Conservation (phyloP, 2,113 vertebrate genomes). For the Callipepla squamata region DNA sequence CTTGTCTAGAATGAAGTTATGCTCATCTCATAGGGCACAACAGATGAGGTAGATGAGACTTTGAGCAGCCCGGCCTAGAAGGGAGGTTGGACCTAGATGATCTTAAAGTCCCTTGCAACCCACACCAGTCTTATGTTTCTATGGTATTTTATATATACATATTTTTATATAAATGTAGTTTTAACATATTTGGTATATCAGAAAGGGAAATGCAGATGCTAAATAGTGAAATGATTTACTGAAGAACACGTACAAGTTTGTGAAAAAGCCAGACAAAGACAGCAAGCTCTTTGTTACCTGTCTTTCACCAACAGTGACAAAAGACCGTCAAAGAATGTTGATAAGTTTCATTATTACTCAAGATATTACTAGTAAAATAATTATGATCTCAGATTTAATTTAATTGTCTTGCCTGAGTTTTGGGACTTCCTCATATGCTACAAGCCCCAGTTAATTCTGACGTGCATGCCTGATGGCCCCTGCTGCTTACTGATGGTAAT, state of each 20-base stretch:
- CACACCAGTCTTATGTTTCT: too few relatives aligned
- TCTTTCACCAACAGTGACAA: neutral
- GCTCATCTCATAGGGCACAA: neutral
- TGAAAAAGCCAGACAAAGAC: neutral
- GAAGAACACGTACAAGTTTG: neutral
- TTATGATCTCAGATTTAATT: neutral
- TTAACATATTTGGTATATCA: neutral
- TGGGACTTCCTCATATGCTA: neutral
- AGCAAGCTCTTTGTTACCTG: neutral
- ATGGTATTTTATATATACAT: neutral
- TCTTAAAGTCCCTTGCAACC: too few relatives aligned
- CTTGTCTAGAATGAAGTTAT: neutral
- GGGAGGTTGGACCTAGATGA: too few relatives aligned
- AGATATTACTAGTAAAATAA: neutral
- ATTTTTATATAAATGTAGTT: neutral
- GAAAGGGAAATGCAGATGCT: neutral
- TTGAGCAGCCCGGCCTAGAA: too few relatives aligned
- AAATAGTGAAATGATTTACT: neutral
- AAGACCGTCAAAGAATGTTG: neutral
- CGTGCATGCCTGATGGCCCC: rapidly evolving
- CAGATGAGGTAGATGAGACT: too few relatives aligned
- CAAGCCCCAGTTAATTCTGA: neutral
- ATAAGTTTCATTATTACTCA: neutral
- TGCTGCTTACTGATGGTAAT: neutral
- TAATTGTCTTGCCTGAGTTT: neutral